These are phyloP conservation scores for Cotesia vestalis DNA, from an alignment of 1,140 invertebrate species.

Conservation along the genomic window DNA sequence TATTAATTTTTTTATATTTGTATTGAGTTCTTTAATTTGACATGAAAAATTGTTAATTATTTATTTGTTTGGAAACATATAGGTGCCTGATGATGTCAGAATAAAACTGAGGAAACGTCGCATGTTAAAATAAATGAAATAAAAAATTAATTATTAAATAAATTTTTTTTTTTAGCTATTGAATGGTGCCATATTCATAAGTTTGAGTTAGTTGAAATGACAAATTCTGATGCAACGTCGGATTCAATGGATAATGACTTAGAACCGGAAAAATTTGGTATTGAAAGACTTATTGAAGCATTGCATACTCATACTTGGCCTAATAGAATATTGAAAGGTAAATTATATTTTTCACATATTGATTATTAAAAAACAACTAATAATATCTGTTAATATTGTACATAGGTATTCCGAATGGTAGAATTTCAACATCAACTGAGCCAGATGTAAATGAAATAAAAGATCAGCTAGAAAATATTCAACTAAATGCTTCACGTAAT, in stretches of 20 bases:
- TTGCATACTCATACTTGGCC: constrained; percentile 82
- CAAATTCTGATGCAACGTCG: constrained; percentile 62
- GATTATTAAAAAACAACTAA: not conserved
- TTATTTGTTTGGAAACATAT: too few species aligned
- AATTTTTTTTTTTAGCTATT: constrained; percentile 55
- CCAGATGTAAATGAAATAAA: constrained; percentile 51
- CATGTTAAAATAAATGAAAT: too few species aligned
- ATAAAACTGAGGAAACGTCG: too few species aligned
- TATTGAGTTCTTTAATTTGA: too few species aligned
- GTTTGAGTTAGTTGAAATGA: constrained; percentile 80
- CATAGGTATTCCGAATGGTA: constrained; percentile 22
- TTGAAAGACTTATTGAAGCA: constrained; percentile 78
- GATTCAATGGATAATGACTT: constrained; percentile 66
- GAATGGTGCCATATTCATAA: constrained; percentile 74
- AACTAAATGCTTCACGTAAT: constrained; percentile 45
- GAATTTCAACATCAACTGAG: constrained; percentile 33
- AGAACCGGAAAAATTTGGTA: constrained; percentile 73
- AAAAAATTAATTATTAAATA: constrained; percentile 14
- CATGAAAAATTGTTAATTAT: too few species aligned
- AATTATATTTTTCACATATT: not conserved
- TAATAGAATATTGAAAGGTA: constrained; percentile 76
- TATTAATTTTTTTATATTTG: too few species aligned
- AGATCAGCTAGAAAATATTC: constrained; percentile 57
- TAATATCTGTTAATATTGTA: constrained; percentile 11
- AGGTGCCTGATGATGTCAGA: too few species aligned